Percentiles rank a stretch among this genome's conserved stretches.
Conservation (phyloP, 2,113 vertebrate genomes). For the Coptodon bakossiorum region DNA sequence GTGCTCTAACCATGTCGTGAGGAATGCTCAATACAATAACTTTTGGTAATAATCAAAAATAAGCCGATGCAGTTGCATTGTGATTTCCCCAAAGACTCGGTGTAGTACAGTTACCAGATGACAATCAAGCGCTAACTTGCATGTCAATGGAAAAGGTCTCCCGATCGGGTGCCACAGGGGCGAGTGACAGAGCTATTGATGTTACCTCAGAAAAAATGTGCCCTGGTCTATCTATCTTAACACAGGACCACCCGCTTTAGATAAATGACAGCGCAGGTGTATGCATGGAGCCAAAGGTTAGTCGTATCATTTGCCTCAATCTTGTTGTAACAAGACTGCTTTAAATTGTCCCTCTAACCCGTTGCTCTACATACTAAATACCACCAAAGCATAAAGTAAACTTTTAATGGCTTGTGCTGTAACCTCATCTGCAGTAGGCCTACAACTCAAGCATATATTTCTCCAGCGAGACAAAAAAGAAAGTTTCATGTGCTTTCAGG, state of each 20-base stretch:
- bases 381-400: neutral
- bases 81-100: neutral
- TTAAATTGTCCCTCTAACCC: neutral
- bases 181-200: neutral
- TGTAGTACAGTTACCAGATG: neutral
- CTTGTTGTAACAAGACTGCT: neutral
- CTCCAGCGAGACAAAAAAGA: neutral
- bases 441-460: neutral
- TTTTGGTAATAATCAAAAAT: constrained; percentile 14
- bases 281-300: neutral
- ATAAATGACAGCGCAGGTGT: neutral
- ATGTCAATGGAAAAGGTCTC: neutral
- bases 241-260: neutral
- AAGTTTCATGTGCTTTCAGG: neutral
- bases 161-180: neutral
- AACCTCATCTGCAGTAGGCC: neutral
- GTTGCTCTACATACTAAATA: neutral
- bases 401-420: neutral
- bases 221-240: neutral
- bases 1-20: neutral
- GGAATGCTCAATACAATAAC: neutral
- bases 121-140: constrained; percentile 8
- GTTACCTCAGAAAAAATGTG: constrained; percentile 2
- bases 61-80: neutral
- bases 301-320: neutral